Base-by-base conservation (phyloP, 2,888 invertebrate species). In the Clivina fossor region DNA sequence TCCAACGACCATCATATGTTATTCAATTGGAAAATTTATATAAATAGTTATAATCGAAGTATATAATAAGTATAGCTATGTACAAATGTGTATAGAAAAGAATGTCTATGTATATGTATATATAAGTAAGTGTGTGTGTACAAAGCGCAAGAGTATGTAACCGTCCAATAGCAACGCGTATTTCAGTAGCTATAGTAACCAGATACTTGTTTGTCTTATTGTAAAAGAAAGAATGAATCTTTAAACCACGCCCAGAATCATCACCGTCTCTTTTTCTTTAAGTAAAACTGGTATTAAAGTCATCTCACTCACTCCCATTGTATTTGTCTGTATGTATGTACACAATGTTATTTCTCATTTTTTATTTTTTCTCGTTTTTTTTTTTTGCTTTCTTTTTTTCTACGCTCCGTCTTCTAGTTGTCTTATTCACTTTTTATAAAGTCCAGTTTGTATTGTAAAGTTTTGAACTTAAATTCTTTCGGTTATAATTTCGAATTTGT, bases 181-280 rank as follows among this genome's bases (percentile, higher is more conserved):
- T 70, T 70, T 66, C 72, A 71, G 74, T 74, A 74, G 74, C 74
- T 74, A 74, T 74, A 74, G 73, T 72, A 74, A 72, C 73, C 66
- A 66, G 69, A 64, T 65, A 68, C 70, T 71, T 72, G 65, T 67
- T 66, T 64, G 65, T 65, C 63, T 65, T 66, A 73, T 72, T 73
- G 72, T 69, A 70, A 70, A 71, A 71, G 69, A 68, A n/a, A 68
- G 71, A 72, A 72, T 72, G 71, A 71, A 70, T 70, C 70, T 69
- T 63, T 49, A 66, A 67, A 66, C 71, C 67, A 68, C 73, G 73
- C 73, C 74, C 69, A 67, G 67, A 68, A 68, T 71, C 70, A 62
- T 64, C 73, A 73, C 73, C n/a, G 69, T 72, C 70, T 70, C 69
- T 66, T 66, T 69, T 67, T 63, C 61, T 62, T 63, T 63, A 60